These are phyloP conservation scores for Drosophila fuyamai DNA, from an alignment of 1,140 invertebrate genomes.

Conservation along the genomic window DNA sequence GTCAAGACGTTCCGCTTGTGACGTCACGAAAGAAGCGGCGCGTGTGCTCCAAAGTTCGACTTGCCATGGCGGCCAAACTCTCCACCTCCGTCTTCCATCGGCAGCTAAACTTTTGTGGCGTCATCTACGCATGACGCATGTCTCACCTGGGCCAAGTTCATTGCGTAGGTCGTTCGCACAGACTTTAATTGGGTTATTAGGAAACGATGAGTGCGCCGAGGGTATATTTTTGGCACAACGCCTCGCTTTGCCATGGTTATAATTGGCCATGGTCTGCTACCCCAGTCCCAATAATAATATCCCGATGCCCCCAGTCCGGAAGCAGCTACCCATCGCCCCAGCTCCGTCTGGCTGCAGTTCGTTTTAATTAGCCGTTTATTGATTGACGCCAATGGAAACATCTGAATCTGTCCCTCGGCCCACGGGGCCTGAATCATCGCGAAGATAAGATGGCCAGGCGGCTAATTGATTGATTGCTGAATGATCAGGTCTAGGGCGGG, in stretches of 20 bases:
- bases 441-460: constrained; percentile 16
- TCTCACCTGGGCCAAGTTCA: constrained; percentile 26
- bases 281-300: neutral
- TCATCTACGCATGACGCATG: constrained; percentile 62
- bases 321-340: constrained; percentile 1
- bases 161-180: constrained; percentile 59
- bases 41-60: constrained; percentile 22
- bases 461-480: constrained; percentile 54
- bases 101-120: constrained; percentile 20
- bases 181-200: constrained; percentile 78
- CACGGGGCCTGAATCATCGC: constrained; percentile 25
- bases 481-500: neutral
- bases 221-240: constrained; percentile 33
- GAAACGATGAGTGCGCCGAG: constrained; percentile 58
- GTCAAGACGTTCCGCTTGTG: constrained; percentile 58
- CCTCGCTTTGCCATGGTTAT: constrained; percentile 55
- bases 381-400: constrained; percentile 44
- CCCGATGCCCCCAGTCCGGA: constrained; percentile 1
- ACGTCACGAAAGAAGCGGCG: constrained; percentile 54
- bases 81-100: neutral
- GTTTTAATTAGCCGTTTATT: constrained; percentile 62
- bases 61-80: neutral
- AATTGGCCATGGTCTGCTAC: constrained; percentile 44
- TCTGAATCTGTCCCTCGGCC: neutral
- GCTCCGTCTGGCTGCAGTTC: constrained; percentile 22